Evolutionary conservation across 2,888 invertebrate species (phyloP), one percentile per base, ranked within the genome.

Genomic region (Idaea aversata): DNA sequence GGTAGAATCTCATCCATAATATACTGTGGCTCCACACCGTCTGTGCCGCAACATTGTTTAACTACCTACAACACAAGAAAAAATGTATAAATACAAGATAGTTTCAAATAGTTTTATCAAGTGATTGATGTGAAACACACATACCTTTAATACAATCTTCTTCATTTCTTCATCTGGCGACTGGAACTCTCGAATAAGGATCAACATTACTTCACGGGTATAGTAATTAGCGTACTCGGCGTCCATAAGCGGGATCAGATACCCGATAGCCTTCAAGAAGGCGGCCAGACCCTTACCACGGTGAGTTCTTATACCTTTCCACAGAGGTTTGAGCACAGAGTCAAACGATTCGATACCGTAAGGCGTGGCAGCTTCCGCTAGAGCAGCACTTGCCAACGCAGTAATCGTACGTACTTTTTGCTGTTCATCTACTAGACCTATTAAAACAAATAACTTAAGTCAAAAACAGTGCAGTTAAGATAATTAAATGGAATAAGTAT

Each of bases 111-210:
- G 25, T 25, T 25, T 25, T 25, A 25, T 25, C 25, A 25, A 25
- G 25, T 25, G 3, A 25, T 3, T 25, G 25, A 25, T 3, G 25
- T 25, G 25, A 25, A 25, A 25, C 25, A 25, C 25, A 25, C 71
- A 63, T 72, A 96, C 97, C 94, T 99, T 99, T 72, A 99, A 94
- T 0, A 99, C 99, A 93, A 99, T 99, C 87, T 99, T 99, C 90
- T 99, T 99, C 99, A 99, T 99, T 94, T 99, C 99, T 88, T 99
- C 99, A 88, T 99, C 99, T 0, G 99, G 99, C 66, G 99, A 99
- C 91, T 99, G 99, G 89, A 99, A 99, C 94, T 99, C 99, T 89
- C 99, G 95, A 79, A 99, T 99, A 35, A 99, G 94, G 88, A 99
- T 99, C 47, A 93, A 82, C 99, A 99, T 99, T 86, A 99, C 99